Evolutionary conservation across 2,797 vertebrate genomes (phyloP), one percentile per base, ranked within the genome.

Genomic region (Peromyscus nudipes): DNA sequence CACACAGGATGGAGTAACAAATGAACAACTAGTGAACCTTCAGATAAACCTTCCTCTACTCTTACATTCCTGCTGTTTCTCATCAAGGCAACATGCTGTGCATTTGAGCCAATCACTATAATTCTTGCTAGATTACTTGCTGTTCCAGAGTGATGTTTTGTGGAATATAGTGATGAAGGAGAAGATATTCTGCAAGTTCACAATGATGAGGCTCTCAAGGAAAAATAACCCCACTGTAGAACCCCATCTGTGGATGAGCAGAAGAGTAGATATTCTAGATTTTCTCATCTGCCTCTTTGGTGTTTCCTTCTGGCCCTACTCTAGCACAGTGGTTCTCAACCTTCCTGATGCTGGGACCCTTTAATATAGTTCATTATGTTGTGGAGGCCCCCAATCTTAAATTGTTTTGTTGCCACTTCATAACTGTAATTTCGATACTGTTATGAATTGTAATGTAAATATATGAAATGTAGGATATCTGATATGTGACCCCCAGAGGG

Each of bases 11-110:
- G 2, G 6, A 60, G 31, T 84, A 43, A 73, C 4, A 88, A 62
- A 64, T 64, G 23, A 31, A 17, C 40, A 95, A 64, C 37, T 83
- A 90, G 60, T 75, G 34, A 88, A 0, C 1, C 23, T 83, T 79
- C n/a, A 29, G 14, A 64, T 11, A 14, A 25, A 2, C 40, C 49
- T 73, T 96, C 64, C 12, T 65, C 31, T 77, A 43, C 55, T 86
- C 37, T 81, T 87, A 69, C 21, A 87, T 81, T n/a, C 21, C 37
- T 67, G 27, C 23, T 90, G 27, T 80, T 97, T 87, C 17, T 40
- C 57, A 37, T 49, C 65, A 92, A 92, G 25, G 4, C 4, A 40
- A 49, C 6, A 17, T 64, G 49, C 75, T 43, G 1, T 73, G 17
- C 23, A 4, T 37, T 0, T 82, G 52, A 89, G 5, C 7, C 25